Conservation (phyloP, 2,888 invertebrate genomes). For the Eupithecia abbreviata region DNA sequence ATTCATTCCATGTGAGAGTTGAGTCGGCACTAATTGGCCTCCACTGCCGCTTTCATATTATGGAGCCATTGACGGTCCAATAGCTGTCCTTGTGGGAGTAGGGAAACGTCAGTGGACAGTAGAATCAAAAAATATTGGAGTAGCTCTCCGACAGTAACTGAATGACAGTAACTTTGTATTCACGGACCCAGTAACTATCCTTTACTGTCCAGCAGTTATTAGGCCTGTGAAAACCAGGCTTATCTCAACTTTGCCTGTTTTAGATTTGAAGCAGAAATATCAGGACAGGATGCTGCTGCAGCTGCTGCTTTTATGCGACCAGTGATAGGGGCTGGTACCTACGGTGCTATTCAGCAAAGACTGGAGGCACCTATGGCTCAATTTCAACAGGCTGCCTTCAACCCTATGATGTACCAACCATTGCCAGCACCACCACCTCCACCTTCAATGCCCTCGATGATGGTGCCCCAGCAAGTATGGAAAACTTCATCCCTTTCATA, state of each 20-base stretch:
- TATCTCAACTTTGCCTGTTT: neutral
- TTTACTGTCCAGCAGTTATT: too few relatives aligned
- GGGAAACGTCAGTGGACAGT: too few relatives aligned
- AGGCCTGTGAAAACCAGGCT: too few relatives aligned
- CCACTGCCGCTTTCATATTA: too few relatives aligned
- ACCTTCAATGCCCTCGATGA: constrained; percentile 84
- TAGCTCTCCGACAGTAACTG: too few relatives aligned
- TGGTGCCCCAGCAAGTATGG: constrained; percentile 88
- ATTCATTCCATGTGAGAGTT: neutral
- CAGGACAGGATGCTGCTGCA: constrained; percentile 83
- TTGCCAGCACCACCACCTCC: constrained; percentile 86
- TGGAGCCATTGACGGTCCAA: too few relatives aligned
- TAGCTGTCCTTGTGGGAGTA: too few relatives aligned
- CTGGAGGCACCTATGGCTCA: constrained; percentile 81
- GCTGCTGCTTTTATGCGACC: constrained; percentile 81
- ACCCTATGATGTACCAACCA: constrained; percentile 78
- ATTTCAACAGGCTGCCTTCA: constrained; percentile 49
- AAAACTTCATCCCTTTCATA: neutral
- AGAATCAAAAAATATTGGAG: too few relatives aligned
- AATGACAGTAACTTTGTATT: too few relatives aligned
- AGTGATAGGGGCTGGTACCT: constrained; percentile 89
- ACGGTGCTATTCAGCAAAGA: constrained; percentile 87
- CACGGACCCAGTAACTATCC: too few relatives aligned
- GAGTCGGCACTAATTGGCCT: too few relatives aligned
- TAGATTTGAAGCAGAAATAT: constrained; percentile 95